Percentiles rank a stretch among this genome's conserved stretches.
phyloP scores from a whole-genome alignment of 2,797 vertebrate species.

The Etheostoma perlongum region DNA sequence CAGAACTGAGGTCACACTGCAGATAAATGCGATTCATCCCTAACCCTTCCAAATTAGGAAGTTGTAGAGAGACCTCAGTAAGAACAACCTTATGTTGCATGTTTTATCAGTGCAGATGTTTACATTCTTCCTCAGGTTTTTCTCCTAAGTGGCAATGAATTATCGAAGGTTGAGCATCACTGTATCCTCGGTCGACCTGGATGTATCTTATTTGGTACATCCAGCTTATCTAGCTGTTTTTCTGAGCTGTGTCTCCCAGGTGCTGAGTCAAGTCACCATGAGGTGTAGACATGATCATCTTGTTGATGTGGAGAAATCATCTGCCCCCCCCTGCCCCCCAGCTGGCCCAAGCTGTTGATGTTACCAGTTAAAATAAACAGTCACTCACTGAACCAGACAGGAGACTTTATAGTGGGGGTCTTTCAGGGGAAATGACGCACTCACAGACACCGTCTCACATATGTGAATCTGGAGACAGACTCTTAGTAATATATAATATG shows the following conservation, averaged over 20 bases:
- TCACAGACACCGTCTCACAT: neutral
- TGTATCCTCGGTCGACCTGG: neutral
- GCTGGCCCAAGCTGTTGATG: constrained; percentile 30
- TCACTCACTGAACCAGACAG: constrained; percentile 22
- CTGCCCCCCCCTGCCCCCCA: neutral
- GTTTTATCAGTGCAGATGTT: neutral
- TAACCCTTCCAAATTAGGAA: neutral
- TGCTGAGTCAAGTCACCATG: constrained; percentile 36
- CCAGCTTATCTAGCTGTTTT: constrained; percentile 10
- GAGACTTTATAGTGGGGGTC: constrained; percentile 29
- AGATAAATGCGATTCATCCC: constrained; percentile 9
- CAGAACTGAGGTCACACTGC: neutral
- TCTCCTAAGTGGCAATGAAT: neutral
- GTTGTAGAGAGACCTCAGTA: neutral
- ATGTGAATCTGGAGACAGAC: constrained; percentile 13
- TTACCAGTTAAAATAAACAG: constrained; percentile 47
- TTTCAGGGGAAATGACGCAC: constrained; percentile 16
- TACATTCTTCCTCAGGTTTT: neutral
- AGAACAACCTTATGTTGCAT: neutral
- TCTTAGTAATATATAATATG: constrained; percentile 2
- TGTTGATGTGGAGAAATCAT: constrained; percentile 3
- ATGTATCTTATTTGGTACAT: constrained; percentile 10
- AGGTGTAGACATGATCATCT: constrained; percentile 25
- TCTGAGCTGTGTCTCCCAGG: constrained; percentile 10
- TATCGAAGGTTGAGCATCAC: neutral